phyloP scores from a whole-genome alignment of 2,888 invertebrate species.

The Rhagophthalmus giganteus region DNA sequence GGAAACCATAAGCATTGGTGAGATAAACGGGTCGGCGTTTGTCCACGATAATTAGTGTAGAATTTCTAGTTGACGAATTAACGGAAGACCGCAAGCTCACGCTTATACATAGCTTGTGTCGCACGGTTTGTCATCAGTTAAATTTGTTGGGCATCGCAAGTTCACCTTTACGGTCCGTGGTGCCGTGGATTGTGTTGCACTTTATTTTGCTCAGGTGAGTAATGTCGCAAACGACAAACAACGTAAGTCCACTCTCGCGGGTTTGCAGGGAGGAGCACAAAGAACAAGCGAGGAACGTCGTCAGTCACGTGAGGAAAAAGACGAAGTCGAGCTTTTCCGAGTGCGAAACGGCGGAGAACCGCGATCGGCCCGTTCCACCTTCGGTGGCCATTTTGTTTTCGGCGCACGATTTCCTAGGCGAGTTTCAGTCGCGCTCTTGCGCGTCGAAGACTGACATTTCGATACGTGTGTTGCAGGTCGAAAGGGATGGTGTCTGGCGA shows the following conservation, averaged over 20 bases:
- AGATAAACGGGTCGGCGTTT: too few relatives aligned
- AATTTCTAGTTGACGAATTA: conserved; percentile 52
- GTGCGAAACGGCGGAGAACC: conserved; percentile 54
- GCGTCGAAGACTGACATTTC: background rate
- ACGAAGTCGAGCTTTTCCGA: conserved; percentile 35
- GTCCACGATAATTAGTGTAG: conserved; percentile 40
- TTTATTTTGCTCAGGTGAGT: conserved; percentile 68
- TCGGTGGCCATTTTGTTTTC: conserved; percentile 78
- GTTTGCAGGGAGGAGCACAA: conserved; percentile 67
- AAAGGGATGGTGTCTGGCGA: conserved; percentile 74
- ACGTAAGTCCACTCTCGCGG: background rate
- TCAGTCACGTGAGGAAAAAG: conserved; percentile 47
- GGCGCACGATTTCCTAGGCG: conserved; percentile 82
- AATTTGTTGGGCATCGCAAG: conserved; percentile 69
- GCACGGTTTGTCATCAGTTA: conserved; percentile 76
- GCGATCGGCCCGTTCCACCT: conserved; percentile 67
- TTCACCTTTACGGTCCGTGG: conserved; percentile 70
- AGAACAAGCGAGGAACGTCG: conserved; percentile 60
- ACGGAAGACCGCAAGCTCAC: conserved; percentile 65
- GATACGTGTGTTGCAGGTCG: conserved; percentile 59
- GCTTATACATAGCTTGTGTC: conserved; percentile 73
- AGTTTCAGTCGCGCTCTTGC: too few relatives aligned
- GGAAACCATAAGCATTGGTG: conserved; percentile 59
- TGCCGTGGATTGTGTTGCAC: conserved; percentile 84
- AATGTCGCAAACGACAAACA: background rate